These are phyloP conservation scores for Acrobasis suavella DNA, from an alignment of 2,888 invertebrate genomes.

Conservation along the genomic window DNA sequence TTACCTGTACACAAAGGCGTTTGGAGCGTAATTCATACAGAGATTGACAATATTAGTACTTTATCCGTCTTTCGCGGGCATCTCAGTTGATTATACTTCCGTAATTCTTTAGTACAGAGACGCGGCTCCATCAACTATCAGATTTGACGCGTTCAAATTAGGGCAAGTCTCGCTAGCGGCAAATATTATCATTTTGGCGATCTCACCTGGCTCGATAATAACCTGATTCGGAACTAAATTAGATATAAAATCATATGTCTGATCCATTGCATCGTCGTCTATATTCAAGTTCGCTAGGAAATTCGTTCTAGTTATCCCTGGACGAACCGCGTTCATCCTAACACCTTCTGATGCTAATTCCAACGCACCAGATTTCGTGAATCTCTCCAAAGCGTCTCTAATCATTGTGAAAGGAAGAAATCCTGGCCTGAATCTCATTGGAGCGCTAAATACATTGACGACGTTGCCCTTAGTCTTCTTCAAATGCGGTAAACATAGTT, in stretches of 20 bases:
- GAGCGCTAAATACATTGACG: slow-evolving; percentile 56
- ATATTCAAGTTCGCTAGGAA: slow-evolving; percentile 56
- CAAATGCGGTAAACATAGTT: slow-evolving; percentile 52
- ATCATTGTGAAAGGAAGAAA: slow-evolving; percentile 55
- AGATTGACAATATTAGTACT: too few species aligned
- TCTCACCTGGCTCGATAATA: slow-evolving; percentile 59
- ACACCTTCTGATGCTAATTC: slow-evolving; percentile 59
- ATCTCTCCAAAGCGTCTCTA: slow-evolving; percentile 53
- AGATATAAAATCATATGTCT: slow-evolving; percentile 47
- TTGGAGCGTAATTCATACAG: too few species aligned
- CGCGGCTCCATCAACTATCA: slow-evolving; percentile 53
- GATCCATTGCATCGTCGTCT: slow-evolving; percentile 47
- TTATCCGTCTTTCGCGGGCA: too few species aligned
- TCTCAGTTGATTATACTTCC: too few species aligned
- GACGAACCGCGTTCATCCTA: slow-evolving; percentile 62
- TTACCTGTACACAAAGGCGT: too few species aligned
- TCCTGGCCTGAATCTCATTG: slow-evolving; percentile 52
- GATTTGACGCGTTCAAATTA: slow-evolving; percentile 52
- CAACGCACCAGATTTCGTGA: slow-evolving; percentile 55
- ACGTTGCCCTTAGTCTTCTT: slow-evolving; percentile 57
- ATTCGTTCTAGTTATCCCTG: slow-evolving; percentile 60
- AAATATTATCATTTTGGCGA: slow-evolving; percentile 57
- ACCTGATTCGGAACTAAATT: slow-evolving; percentile 47
- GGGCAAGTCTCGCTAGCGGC: slow-evolving; percentile 54
- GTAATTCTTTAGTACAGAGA: slow-evolving; percentile 37